Evolutionary conservation across 2,113 vertebrate genomes (phyloP).

Genomic region (Okapia johnstoni): DNA sequence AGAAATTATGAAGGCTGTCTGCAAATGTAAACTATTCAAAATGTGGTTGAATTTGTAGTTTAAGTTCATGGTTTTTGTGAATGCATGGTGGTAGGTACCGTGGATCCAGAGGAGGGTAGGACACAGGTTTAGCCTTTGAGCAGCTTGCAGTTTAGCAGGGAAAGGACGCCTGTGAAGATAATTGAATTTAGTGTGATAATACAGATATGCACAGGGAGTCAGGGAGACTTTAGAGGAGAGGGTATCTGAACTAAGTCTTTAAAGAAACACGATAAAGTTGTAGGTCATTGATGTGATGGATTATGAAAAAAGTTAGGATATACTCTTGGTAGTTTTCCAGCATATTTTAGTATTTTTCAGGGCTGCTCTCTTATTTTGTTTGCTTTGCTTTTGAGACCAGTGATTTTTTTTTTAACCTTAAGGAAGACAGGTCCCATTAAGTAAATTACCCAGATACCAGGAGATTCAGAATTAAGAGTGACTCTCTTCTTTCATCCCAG

Average conservation of each 20-base stretch:
- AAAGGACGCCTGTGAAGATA: neutral
- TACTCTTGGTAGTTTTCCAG: neutral
- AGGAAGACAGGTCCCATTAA: neutral
- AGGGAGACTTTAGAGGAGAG: neutral
- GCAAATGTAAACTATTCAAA: neutral
- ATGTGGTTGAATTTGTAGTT: neutral
- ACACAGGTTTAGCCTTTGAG: neutral
- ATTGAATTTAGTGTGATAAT: neutral
- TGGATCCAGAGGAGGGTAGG: neutral
- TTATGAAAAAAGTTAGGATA: neutral
- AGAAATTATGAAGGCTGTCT: neutral
- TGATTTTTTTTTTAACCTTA: neutral
- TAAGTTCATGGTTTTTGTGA: neutral
- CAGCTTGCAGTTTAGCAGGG: neutral
- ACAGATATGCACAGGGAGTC: neutral
- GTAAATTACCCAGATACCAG: neutral
- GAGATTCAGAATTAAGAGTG: neutral
- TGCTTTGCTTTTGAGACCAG: neutral
- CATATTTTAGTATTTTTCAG: neutral
- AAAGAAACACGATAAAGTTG: neutral
- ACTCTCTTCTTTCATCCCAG: neutral
- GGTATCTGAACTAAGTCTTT: neutral
- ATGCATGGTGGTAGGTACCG: rapidly evolving
- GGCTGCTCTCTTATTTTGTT: neutral
- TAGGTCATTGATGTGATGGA: neutral